Base-by-base conservation (phyloP, 1,140 invertebrate genomes). In the Rhopalosiphum maidis region DNA sequence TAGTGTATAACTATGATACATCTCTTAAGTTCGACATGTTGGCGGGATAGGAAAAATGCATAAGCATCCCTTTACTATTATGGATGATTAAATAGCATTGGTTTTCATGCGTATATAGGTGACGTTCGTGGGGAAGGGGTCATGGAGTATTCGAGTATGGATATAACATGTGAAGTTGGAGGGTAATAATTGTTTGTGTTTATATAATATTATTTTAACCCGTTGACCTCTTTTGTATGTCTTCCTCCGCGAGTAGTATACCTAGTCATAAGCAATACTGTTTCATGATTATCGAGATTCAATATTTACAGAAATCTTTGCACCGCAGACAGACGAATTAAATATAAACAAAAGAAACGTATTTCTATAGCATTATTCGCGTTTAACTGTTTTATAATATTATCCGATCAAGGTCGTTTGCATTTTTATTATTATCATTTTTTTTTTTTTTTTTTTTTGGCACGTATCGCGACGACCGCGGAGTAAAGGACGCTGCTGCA, bases 381-480 rank as follows among this genome's bases (percentile, higher is more conserved):
- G 21, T 25, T 46, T 23, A 54, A 89, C 25, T 68, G 55, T 91
- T 68, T 48, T 83, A 91, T 68, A 90, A 91, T 46, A 90, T 60
- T 43, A 11, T 35, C 25, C 2, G 82, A 93, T 93, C 77, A 93
- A 93, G 91, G 91, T 21, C 41, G 82, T 30, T 83, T 82, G 91
- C 23, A 83, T 93, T 93, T 90, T 90, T 60, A 30, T 68, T 68
- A 68, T 30, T 15, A 68, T 68, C 0, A n/a, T 68, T 68, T 68
- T 68, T 82, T 60, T 95, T 95, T n/a, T n/a, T n/a, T n/a, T 94
- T 96, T 95, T 95, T 94, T 82, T 94, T 82, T 94, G 88, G 87
- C 94, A 88, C 82, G 94, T 95, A 94, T 94, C 95, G 35, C 94
- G 95, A 95, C 85, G 15, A 55, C 86, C 51, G 25, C 37, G 55